Conservation (phyloP, 2,888 invertebrate genomes). For the Dione juno region DNA sequence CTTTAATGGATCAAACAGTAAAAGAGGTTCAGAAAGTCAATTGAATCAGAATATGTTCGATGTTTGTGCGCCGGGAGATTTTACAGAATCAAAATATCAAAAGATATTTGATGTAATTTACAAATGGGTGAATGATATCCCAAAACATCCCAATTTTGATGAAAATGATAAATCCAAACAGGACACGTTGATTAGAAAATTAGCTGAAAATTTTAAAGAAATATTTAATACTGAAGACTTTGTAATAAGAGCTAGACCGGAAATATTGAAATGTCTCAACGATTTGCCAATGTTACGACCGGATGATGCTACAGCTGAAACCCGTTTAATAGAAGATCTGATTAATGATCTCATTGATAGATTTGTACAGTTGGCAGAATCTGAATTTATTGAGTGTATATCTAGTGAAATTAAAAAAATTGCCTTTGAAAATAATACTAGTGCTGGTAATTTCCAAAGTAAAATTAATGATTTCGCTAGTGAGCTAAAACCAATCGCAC, state of each 20-base stretch:
- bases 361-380: slow-evolving; percentile 18
- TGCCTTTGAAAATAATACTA: background rate
- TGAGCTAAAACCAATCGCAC: slow-evolving; percentile 17
- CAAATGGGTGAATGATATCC: slow-evolving; percentile 35
- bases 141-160: slow-evolving; percentile 29
- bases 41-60: slow-evolving; percentile 14
- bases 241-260: slow-evolving; percentile 31
- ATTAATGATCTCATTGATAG: slow-evolving; percentile 34
- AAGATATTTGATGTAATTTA: slow-evolving; percentile 22
- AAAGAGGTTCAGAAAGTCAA: background rate
- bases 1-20: background rate
- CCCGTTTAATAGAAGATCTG: slow-evolving; percentile 24
- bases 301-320: slow-evolving; percentile 13
- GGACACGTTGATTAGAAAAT: slow-evolving; percentile 12
- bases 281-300: slow-evolving; percentile 38
- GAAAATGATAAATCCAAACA: slow-evolving; percentile 26
- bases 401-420: slow-evolving; percentile 22
- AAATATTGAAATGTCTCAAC: slow-evolving; percentile 34
- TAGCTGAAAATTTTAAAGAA: slow-evolving; percentile 28
- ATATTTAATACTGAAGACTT: slow-evolving; percentile 29
- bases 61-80: background rate
- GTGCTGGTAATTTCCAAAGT: background rate
- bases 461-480: slow-evolving; percentile 17
- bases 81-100: slow-evolving; percentile 16
- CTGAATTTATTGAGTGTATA: slow-evolving; percentile 22